These are phyloP conservation scores for Samia ricini DNA, from an alignment of 1,140 invertebrate genomes.

Conservation along the genomic window DNA sequence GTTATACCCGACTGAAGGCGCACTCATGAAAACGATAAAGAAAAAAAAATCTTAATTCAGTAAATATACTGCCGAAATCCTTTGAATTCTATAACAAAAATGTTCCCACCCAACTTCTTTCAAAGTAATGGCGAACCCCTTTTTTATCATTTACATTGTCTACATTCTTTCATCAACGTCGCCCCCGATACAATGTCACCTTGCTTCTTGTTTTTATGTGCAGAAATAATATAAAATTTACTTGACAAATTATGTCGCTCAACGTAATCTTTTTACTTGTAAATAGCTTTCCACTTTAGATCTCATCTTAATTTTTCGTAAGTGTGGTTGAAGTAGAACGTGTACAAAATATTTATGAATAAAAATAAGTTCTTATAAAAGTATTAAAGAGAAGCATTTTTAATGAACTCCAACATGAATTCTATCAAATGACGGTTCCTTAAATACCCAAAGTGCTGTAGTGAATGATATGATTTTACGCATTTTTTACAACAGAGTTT, in stretches of 20 bases:
- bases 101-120: neutral
- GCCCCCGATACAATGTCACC: neutral
- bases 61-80: neutral
- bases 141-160: neutral
- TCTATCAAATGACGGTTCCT: too few relatives aligned
- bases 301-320: neutral
- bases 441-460: too few relatives aligned
- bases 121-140: neutral
- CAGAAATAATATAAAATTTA: neutral
- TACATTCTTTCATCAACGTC: conserved; percentile 1
- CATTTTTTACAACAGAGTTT: too few relatives aligned
- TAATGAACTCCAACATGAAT: too few relatives aligned
- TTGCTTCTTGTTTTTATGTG: neutral
- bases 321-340: neutral
- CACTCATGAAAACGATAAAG: neutral
- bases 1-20: neutral
- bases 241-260: neutral
- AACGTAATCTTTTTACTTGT: neutral
- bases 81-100: conserved; percentile 1
- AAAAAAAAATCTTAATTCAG: neutral
- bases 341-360: neutral
- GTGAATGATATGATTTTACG: too few relatives aligned
- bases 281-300: neutral
- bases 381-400: neutral
- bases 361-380: neutral